A percentile compares a stretch with the other conserved stretches of the same genome.
phyloP scores from a whole-genome alignment of 2,888 invertebrate species.

The Iselma pallidipennis region DNA sequence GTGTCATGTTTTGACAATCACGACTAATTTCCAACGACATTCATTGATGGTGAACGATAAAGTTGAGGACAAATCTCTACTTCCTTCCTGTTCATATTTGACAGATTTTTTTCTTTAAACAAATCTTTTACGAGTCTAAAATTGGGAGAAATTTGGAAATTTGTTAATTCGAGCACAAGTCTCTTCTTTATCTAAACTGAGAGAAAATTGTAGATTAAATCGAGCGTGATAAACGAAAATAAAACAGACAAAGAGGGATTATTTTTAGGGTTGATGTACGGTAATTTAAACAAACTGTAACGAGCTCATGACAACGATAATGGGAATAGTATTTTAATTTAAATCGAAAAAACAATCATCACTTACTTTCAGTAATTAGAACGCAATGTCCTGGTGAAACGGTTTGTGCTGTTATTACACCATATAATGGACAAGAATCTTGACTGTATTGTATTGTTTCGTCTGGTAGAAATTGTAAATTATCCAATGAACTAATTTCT shows the following conservation, averaged over 20 bases:
- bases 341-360: neutral
- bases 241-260: conserved; percentile 1
- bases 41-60: neutral
- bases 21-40: neutral
- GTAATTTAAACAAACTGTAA: conserved; percentile 20
- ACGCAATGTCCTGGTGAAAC: conserved; percentile 65
- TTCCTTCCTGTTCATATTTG: neutral
- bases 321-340: neutral
- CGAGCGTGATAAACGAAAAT: neutral
- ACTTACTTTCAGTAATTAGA: conserved; percentile 61
- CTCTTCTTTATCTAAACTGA: too few species aligned
- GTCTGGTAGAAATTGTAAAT: conserved; percentile 61
- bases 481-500: conserved; percentile 53
- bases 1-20: conserved; percentile 1
- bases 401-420: conserved; percentile 66
- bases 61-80: neutral
- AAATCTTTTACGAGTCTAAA: too few species aligned
- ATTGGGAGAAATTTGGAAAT: neutral
- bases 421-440: conserved; percentile 54
- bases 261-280: conserved; percentile 18
- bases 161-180: too few species aligned
- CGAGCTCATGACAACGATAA: conserved; percentile 1
- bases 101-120: neutral
- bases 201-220: neutral
- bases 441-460: conserved; percentile 56